Evolutionary conservation across 2,888 invertebrate species (phyloP).

Genomic region (Leptothorax acervorum): DNA sequence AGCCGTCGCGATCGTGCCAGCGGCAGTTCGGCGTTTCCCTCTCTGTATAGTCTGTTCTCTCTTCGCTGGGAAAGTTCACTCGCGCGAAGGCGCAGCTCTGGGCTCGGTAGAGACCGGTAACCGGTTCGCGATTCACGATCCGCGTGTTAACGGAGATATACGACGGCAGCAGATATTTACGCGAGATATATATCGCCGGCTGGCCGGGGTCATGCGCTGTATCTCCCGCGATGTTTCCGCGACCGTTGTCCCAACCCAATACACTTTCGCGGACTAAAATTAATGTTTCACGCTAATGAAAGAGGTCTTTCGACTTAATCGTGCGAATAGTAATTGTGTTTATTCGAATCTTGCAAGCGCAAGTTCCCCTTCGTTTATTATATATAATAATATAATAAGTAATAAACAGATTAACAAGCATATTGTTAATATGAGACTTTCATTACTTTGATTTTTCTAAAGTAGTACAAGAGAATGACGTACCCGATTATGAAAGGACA

Average conservation of each 20-base stretch:
- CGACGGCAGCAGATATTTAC: slow-evolving; percentile 28
- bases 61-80: slow-evolving; percentile 46
- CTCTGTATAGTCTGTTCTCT: slow-evolving; percentile 20
- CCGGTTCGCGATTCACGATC: slow-evolving; percentile 42
- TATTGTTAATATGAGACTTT: too few species aligned
- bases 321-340: too few species aligned
- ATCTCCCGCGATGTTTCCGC: background rate
- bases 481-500: too few species aligned
- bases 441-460: too few species aligned
- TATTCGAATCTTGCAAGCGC: too few species aligned
- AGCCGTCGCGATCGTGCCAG: background rate
- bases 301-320: background rate
- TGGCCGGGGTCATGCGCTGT: background rate
- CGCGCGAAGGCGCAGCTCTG: slow-evolving; percentile 34
- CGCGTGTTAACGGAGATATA: slow-evolving; percentile 30
- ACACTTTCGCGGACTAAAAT: slow-evolving; percentile 1
- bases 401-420: too few species aligned
- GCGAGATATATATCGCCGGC: slow-evolving; percentile 26
- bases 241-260: background rate
- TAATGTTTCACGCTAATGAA: background rate
- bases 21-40: slow-evolving; percentile 38
- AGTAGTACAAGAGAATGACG: too few species aligned
- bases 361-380: too few species aligned
- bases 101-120: slow-evolving; percentile 12
- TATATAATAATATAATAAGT: too few species aligned